Evolutionary conservation across 2,888 invertebrate species (phyloP).

Genomic region (Chrysopilus asiliformis): DNA sequence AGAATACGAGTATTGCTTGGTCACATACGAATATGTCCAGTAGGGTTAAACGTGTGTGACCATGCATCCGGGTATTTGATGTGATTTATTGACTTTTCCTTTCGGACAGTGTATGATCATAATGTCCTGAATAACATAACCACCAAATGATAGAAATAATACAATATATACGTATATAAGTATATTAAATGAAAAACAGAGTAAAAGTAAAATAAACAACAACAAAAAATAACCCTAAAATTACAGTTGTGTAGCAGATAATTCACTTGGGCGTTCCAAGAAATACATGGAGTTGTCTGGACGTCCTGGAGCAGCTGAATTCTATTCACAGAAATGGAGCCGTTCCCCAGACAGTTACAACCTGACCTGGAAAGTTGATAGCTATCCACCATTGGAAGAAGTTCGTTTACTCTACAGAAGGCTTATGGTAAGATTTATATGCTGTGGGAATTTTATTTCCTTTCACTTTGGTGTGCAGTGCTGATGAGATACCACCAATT

Average conservation of each 20-base stretch:
- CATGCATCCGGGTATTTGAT: too few relatives aligned
- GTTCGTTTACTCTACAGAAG: conserved; percentile 54
- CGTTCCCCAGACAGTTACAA: conserved; percentile 47
- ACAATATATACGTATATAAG: too few relatives aligned
- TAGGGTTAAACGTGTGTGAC: too few relatives aligned
- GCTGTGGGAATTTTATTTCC: background rate
- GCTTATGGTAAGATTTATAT: conserved; percentile 41
- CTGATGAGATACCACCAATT: too few relatives aligned
- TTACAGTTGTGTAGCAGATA: conserved; percentile 55
- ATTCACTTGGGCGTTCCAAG: conserved; percentile 51
- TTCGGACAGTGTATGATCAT: too few relatives aligned
- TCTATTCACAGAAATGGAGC: conserved; percentile 52
- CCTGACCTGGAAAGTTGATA: conserved; percentile 56
- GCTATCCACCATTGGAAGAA: conserved; percentile 57
- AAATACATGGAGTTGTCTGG: conserved; percentile 60
- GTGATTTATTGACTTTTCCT: too few relatives aligned
- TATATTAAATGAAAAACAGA: too few relatives aligned
- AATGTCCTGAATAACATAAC: too few relatives aligned
- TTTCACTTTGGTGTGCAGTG: background rate
- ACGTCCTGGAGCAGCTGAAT: conserved; percentile 54
- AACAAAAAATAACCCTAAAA: conserved; percentile 7
- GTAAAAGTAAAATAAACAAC: background rate
- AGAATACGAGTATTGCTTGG: too few relatives aligned
- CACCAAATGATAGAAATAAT: too few relatives aligned
- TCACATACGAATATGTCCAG: too few relatives aligned